Percentiles rank a stretch among this genome's conserved stretches.
Evolutionary conservation across 1,140 invertebrate species (phyloP).

Genomic region (Cydia pomonella): DNA sequence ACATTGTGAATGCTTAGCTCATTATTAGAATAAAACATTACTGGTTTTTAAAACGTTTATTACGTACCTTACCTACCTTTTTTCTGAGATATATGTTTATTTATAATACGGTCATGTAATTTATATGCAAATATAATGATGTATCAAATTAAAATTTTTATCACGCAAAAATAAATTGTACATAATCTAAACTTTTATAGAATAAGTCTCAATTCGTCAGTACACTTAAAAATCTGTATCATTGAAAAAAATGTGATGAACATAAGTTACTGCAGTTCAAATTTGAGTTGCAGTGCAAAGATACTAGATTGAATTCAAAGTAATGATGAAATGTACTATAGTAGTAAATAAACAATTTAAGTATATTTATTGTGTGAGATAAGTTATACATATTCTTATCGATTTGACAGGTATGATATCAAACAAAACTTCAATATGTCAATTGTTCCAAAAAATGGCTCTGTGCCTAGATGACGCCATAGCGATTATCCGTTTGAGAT

Average conservation of each 20-base stretch:
- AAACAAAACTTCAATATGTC: neutral
- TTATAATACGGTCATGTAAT: neutral
- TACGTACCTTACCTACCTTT: neutral
- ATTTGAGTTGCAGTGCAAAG: no score
- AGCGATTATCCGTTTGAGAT: slow-evolving; percentile 11
- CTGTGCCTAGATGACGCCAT: slow-evolving; percentile 6
- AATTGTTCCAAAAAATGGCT: neutral
- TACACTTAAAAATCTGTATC: no score
- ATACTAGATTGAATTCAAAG: no score
- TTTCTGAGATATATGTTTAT: neutral
- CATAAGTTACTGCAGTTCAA: no score
- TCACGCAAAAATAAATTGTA: neutral
- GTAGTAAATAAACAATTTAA: no score
- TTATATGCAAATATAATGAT: neutral
- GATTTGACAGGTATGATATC: neutral
- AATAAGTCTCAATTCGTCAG: neutral
- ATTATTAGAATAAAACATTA: slow-evolving; percentile 1
- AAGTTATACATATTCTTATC: neutral
- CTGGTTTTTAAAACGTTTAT: neutral
- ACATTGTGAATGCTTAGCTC: neutral
- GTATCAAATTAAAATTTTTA: neutral
- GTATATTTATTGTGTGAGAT: no score
- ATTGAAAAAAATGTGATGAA: no score
- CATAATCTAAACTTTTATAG: neutral
- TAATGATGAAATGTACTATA: no score